These are phyloP conservation scores for Leucozona laternaria DNA, from an alignment of 2,888 invertebrate genomes.

Conservation along the genomic window DNA sequence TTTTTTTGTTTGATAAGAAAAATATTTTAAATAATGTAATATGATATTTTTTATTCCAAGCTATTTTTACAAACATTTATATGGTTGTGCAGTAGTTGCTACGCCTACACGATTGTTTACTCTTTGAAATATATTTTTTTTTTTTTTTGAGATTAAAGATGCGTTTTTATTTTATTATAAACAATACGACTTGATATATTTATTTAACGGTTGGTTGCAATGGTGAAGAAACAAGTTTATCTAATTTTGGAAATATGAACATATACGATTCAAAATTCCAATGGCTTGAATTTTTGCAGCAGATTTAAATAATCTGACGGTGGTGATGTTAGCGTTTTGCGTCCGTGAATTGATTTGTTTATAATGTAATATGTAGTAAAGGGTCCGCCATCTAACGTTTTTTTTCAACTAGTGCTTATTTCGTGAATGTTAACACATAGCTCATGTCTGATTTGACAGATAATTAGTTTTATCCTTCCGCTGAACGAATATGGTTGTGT, in stretches of 20 bases:
- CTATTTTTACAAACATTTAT: constrained; percentile 52
- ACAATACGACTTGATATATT: background rate
- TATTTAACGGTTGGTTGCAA: background rate
- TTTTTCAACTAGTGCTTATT: too few relatives aligned
- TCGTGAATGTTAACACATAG: too few relatives aligned
- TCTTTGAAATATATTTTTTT: background rate
- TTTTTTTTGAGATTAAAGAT: background rate
- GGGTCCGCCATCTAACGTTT: too few relatives aligned
- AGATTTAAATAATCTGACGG: background rate
- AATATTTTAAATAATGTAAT: constrained; percentile 49
- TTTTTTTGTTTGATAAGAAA: constrained; percentile 13
- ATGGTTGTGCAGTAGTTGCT: constrained; percentile 40
- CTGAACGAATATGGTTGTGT: too few relatives aligned
- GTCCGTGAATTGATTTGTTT: too few relatives aligned
- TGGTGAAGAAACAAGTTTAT: background rate
- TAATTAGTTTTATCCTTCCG: too few relatives aligned
- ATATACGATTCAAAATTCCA: background rate
- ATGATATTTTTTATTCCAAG: constrained; percentile 53
- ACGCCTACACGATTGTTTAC: constrained; percentile 47
- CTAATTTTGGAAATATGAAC: background rate
- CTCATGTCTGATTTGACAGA: too few relatives aligned
- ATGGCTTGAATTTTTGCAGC: background rate
- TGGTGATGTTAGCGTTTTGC: background rate
- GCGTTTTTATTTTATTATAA: constrained; percentile 6
- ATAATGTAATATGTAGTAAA: too few relatives aligned